Percentiles rank a stretch among this genome's conserved stretches.
These are phyloP conservation scores for Chlorops oryzae DNA, from an alignment of 1,140 invertebrate genomes.

Conservation along the genomic window DNA sequence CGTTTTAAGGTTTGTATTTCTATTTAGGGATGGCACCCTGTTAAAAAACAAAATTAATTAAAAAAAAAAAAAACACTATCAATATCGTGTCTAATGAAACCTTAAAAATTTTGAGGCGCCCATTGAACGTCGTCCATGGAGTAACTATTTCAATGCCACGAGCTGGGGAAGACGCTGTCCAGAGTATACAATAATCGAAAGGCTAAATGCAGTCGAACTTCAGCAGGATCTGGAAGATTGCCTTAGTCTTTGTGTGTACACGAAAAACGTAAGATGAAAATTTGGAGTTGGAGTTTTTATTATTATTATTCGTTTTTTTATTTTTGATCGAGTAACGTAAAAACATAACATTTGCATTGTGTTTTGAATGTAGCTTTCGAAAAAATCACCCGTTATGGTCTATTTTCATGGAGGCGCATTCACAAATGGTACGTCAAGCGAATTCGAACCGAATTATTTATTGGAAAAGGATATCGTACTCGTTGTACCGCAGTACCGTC, in stretches of 20 bases:
- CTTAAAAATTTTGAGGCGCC: conserved; percentile 22
- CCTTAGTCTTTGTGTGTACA: conserved; percentile 38
- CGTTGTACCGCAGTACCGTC: conserved; percentile 74
- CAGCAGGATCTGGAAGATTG: conserved; percentile 39
- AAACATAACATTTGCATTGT: background rate
- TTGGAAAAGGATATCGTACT: conserved; percentile 69
- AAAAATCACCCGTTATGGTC: conserved; percentile 37
- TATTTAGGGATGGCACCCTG: too few relatives aligned
- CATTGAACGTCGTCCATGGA: conserved; percentile 30
- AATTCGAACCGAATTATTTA: conserved; percentile 65
- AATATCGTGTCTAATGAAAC: too few relatives aligned
- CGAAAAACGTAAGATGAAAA: conserved; percentile 35
- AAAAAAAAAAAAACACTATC: too few relatives aligned
- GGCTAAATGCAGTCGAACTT: conserved; percentile 13
- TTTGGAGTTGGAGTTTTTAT: background rate
- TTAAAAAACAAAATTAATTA: too few relatives aligned
- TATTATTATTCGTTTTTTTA: background rate
- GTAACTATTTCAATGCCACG: conserved; percentile 19
- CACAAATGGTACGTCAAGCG: conserved; percentile 48
- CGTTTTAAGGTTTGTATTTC: conserved; percentile 41
- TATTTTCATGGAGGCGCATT: conserved; percentile 46
- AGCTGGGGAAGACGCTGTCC: conserved; percentile 41
- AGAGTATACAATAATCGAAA: conserved; percentile 31
- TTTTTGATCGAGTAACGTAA: too few relatives aligned
- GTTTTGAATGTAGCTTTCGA: conserved; percentile 23